phyloP scores from a whole-genome alignment of 1,140 invertebrate genomes.

The Maniola jurtina region DNA sequence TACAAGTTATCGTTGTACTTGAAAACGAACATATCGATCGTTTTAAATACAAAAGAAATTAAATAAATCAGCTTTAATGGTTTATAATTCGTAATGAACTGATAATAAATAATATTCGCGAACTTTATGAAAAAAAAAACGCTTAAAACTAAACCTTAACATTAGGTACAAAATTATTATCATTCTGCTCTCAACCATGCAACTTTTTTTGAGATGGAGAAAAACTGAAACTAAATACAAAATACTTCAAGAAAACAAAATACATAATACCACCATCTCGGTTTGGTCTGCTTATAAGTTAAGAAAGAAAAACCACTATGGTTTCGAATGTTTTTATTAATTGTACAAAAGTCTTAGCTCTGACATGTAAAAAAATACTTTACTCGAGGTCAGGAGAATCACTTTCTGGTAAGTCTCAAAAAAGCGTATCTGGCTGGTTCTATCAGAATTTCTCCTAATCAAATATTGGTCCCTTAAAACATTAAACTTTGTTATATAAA shows the following conservation, averaged over 20 bases:
- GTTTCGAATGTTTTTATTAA: conserved; percentile 48
- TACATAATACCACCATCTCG: conserved; percentile 47
- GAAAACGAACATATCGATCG: conserved; percentile 43
- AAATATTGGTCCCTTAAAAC: conserved; percentile 78
- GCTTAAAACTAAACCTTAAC: conserved; percentile 69
- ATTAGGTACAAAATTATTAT: conserved; percentile 78
- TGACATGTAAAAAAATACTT: conserved; percentile 59
- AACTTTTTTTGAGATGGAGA: conserved; percentile 55
- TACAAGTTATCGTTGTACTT: conserved; percentile 64
- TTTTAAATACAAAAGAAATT: conserved; percentile 77
- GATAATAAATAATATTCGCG: conserved; percentile 77
- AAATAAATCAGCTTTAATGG: conserved; percentile 75
- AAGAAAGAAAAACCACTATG: conserved; percentile 59
- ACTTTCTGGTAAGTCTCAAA: conserved; percentile 55
- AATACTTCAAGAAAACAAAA: conserved; percentile 43
- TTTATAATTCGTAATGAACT: conserved; percentile 76
- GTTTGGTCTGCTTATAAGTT: conserved; percentile 44
- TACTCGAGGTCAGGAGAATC: conserved; percentile 34
- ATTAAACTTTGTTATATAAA: conserved; percentile 78
- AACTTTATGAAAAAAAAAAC: conserved; percentile 74
- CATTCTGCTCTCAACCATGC: conserved; percentile 65
- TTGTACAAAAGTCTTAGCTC: conserved; percentile 44
- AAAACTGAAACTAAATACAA: conserved; percentile 62
- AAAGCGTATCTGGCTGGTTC: conserved; percentile 54
- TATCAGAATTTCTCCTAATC: conserved; percentile 76